Base-by-base conservation (phyloP, 2,113 vertebrate species). In the Sturnus vulgaris region DNA sequence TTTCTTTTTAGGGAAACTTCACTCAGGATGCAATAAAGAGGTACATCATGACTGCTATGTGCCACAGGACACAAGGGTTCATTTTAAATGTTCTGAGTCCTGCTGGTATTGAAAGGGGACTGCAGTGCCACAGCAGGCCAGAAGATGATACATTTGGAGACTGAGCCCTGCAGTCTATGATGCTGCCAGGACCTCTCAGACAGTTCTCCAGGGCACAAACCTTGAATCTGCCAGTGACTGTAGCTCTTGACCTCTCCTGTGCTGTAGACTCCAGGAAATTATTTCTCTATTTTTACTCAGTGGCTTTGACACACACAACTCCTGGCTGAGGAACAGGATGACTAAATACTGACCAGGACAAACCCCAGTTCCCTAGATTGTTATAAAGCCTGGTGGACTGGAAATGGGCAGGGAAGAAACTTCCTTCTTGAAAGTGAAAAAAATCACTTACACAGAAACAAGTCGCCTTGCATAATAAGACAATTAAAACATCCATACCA, bases 1-100 rank as follows among this genome's bases (percentile, higher is more conserved):
- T 87, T 94, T 94, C 93, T 95, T 95, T 93, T 92, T 85, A 92
- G 84, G 91, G 89, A 92, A 77, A 73, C 84, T 94, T 95, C 92
- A 86, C 88, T 93, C 83, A 87, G 65, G 78, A 91, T 91, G 89
- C 78, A 95, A 93, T 95, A 96, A 96, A 96, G 81, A 91, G 84
- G 65, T 91, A 79, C 81, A 91, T 91, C 89, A 82, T 96, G 93
- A 90, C 86, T 65, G 76, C 37, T 46, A 28, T 82, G 49, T 84
- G 78, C 70, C 73, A 92, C 57, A 76, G 91, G 91, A 95, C 64
- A 57, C 57, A 46, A 91, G 88, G 40, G 64, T 70, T 96, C 71
- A 78, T 95, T 91, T 95, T 25, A 78, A 79, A 71, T 63, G 59
- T 35, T 88, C 65, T 65, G 81, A 69, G 63, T 90, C 66, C 91